Percentiles rank a stretch among this genome's conserved stretches.
These are phyloP conservation scores for Eristalis tenax DNA, from an alignment of 2,888 invertebrate genomes.

Conservation along the genomic window DNA sequence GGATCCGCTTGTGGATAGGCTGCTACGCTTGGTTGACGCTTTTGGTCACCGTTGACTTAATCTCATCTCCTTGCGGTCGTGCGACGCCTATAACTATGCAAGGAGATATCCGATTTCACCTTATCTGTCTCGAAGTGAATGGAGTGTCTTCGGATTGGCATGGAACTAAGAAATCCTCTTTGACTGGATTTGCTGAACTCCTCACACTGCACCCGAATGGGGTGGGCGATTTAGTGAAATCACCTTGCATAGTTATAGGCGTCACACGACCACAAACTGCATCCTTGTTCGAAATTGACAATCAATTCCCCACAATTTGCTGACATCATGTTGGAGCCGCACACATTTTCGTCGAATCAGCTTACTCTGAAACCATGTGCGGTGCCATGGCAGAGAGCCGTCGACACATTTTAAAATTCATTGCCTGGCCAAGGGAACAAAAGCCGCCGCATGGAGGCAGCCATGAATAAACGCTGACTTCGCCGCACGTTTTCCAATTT, in stretches of 20 bases:
- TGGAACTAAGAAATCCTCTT: not conserved
- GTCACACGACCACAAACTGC: not conserved
- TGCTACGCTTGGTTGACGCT: not conserved
- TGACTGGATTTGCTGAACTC: too few relatives aligned
- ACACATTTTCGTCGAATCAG: not conserved
- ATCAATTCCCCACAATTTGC: not conserved
- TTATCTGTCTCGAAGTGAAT: not conserved
- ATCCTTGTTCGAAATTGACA: not conserved
- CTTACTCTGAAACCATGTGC: not conserved
- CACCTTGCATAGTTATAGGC: too few relatives aligned
- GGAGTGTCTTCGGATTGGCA: not conserved
- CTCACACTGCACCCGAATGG: too few relatives aligned
- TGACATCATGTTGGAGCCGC: not conserved
- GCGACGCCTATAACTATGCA: not conserved
- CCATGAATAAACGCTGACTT: not conserved
- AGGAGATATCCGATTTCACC: not conserved
- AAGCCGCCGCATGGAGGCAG: not conserved
- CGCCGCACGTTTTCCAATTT: not conserved
- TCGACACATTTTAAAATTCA: not conserved
- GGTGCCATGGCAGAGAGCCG: not conserved
- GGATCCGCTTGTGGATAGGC: not conserved
- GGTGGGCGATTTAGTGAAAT: too few relatives aligned
- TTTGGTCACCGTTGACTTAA: not conserved
- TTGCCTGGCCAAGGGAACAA: not conserved
- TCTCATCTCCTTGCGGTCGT: not conserved